phyloP scores from a whole-genome alignment of 2,113 vertebrate species.

The Anoplopoma fimbria region DNA sequence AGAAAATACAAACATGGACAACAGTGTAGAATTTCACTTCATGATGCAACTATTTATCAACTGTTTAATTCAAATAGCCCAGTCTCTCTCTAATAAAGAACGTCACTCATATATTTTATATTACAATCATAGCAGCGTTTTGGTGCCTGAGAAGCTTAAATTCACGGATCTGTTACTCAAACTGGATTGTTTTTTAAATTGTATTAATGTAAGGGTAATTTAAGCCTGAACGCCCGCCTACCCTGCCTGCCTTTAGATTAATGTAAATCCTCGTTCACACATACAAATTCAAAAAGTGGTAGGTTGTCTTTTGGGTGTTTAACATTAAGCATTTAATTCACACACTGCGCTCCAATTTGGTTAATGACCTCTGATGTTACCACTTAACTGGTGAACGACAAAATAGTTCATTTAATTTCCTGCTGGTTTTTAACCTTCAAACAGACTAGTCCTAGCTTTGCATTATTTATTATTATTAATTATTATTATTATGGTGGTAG shows the following conservation, averaged over 20 bases:
- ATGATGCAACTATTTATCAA: background rate
- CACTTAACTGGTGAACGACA: too few relatives aligned
- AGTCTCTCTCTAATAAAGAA: background rate
- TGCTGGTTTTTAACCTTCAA: background rate
- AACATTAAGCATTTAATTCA: background rate
- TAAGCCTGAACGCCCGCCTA: background rate
- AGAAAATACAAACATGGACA: background rate
- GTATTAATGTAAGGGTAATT: background rate
- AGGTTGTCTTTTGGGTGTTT: background rate
- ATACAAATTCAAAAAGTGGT: background rate
- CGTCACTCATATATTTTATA: too few relatives aligned
- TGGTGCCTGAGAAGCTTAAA: background rate
- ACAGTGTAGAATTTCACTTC: too few relatives aligned
- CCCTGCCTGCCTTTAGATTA: background rate
- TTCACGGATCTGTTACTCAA: background rate
- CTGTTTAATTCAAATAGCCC: background rate
- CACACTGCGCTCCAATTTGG: too few relatives aligned
- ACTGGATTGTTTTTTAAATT: too few relatives aligned
- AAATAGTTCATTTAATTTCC: too few relatives aligned
- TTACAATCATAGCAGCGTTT: background rate
- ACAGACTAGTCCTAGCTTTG: background rate
- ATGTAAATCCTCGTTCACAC: background rate
- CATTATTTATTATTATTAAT: background rate
- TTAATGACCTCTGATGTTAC: too few relatives aligned
- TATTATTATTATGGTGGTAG: too few relatives aligned